Evolutionary conservation across 2,888 invertebrate genomes (phyloP).

Genomic region (Laothoe populi): DNA sequence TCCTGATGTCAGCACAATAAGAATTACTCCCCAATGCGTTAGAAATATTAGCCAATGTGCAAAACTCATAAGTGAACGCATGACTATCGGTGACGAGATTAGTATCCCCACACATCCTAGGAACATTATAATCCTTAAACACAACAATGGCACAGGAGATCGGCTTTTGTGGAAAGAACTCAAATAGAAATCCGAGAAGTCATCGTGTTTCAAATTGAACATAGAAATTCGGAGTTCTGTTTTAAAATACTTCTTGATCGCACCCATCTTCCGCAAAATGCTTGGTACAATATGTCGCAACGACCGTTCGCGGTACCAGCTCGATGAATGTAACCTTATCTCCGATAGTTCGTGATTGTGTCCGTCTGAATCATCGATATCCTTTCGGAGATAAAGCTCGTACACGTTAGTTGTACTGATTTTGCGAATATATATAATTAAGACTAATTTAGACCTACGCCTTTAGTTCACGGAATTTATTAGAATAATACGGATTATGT

Average conservation of each 20-base stretch:
- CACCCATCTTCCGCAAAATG: constrained; percentile 52
- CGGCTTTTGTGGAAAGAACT: constrained; percentile 60
- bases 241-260: constrained; percentile 58
- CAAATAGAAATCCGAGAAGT: constrained; percentile 61
- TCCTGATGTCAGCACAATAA: constrained; percentile 59
- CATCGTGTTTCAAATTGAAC: constrained; percentile 59
- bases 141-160: constrained; percentile 57
- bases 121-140: constrained; percentile 57
- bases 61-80: constrained; percentile 31
- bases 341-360: constrained; percentile 44
- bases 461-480: too few species aligned
- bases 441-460: too few species aligned
- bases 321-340: constrained; percentile 42
- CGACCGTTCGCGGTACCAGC: constrained; percentile 38
- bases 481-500: too few species aligned
- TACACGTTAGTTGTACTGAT: background rate
- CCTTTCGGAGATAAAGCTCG: constrained; percentile 43
- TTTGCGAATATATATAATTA: background rate
- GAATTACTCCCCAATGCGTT: constrained; percentile 72
- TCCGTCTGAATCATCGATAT: constrained; percentile 34
- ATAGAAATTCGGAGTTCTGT: constrained; percentile 54
- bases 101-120: constrained; percentile 58
- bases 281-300: constrained; percentile 15
- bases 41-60: constrained; percentile 67
- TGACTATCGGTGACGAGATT: constrained; percentile 56